Conservation (phyloP, 1,140 invertebrate species). For the Zaprionus gabonicus region DNA sequence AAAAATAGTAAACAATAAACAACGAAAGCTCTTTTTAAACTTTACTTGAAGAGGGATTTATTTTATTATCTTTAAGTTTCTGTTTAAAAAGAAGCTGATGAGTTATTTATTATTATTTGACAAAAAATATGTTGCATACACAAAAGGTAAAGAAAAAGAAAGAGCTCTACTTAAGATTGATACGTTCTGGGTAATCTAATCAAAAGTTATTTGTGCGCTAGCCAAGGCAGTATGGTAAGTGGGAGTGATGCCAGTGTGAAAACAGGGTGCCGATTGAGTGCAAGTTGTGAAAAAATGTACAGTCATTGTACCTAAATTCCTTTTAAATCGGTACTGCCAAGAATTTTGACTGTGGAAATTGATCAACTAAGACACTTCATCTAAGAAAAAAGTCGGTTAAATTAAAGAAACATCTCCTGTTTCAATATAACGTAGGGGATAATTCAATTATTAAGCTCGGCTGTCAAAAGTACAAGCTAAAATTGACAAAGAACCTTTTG, state of each 20-base stretch:
- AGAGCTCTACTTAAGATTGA: not conserved
- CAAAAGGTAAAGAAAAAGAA: not conserved
- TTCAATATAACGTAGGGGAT: too few relatives aligned
- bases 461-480: not conserved
- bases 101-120: not conserved
- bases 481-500: not conserved
- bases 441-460: too few relatives aligned
- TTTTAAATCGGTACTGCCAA: too few relatives aligned
- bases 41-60: too few relatives aligned
- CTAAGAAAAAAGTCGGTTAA: too few relatives aligned
- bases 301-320: not conserved
- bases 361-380: too few relatives aligned
- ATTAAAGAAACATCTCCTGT: too few relatives aligned
- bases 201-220: slow-evolving; percentile 8
- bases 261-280: slow-evolving; percentile 19
- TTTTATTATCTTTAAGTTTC: not conserved
- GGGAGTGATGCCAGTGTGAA: not conserved
- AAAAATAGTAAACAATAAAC: too few relatives aligned
- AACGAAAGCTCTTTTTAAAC: too few relatives aligned
- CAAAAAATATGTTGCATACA: not conserved
- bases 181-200: not conserved
- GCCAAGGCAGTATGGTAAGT: not conserved
- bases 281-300: too few relatives aligned
- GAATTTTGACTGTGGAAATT: too few relatives aligned
- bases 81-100: not conserved